Evolutionary conservation across 2,888 invertebrate genomes (phyloP), one percentile per base, ranked within the genome.

Genomic region (Orchesellides sinensis): DNA sequence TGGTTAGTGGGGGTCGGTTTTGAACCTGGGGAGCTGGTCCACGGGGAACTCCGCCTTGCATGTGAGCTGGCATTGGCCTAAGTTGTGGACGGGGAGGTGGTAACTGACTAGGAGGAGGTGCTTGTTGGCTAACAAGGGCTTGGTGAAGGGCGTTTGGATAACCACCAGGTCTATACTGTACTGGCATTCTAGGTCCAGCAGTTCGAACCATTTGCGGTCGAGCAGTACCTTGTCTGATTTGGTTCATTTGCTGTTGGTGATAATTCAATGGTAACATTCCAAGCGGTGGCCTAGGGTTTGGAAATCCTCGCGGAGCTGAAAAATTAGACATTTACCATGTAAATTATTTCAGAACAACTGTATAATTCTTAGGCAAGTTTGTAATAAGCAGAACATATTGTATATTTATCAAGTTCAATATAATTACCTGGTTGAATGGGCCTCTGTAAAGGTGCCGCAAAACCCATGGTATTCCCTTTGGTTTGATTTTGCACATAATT

Each of bases 91-190:
- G 59, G 21, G 10, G 63, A 29, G 45, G 63, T 25, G 27, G 27
- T 12, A 10, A 25, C 32, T n/a, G 81, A 14, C n/a, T n/a, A n/a
- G n/a, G n/a, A 56, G 49, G 12, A 21, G 32, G n/a, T 25, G 14
- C 19, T 32, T 40, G 49, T 29, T 70, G 82, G 17, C 45, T 59
- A 4, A 65, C 49, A n/a, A 84, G 54, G 40, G 80, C 84, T 68
- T 75, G 70, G 40, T 80, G 84, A 8, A 84, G 72, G 0, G 84
- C 65, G 35, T 73, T 68, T n/a, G 84, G 83, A 17, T 83, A 84
- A 12, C 52, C 25, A 10, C 10, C 29, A 1, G 69, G 27, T n/a
- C 52, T 45, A n/a, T 56, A 63, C 3, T 47, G 65, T 1, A 63
- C 14, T 0, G 65, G 63, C 45, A 63, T 35, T 32, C 79, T 61